Percentiles rank a stretch among this genome's conserved stretches.
phyloP scores from a whole-genome alignment of 2,797 vertebrate species.

The Sebastes flavidus region DNA sequence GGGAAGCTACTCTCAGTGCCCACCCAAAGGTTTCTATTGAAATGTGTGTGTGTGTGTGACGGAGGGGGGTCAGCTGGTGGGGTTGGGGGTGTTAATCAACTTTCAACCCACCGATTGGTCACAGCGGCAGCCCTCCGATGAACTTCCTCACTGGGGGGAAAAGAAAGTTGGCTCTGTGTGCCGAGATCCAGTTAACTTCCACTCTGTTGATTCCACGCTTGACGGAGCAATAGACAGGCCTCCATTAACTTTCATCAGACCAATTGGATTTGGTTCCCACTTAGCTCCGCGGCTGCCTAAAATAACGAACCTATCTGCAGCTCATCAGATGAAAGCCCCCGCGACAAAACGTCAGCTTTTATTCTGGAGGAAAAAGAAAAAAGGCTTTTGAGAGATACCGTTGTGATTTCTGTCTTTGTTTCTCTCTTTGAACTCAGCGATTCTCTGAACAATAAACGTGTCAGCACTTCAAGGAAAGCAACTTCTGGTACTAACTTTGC shows the following conservation, averaged over 20 bases:
- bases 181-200: constrained; percentile 37
- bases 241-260: constrained; percentile 40
- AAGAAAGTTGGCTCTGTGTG: constrained; percentile 8
- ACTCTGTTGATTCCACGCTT: constrained; percentile 20
- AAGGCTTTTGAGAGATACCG: neutral
- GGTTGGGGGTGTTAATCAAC: constrained; percentile 52
- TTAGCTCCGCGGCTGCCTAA: neutral
- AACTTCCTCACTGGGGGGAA: constrained; percentile 41
- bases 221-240: constrained; percentile 24
- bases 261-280: constrained; percentile 23
- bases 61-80: constrained; percentile 23
- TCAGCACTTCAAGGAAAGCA: constrained; percentile 7
- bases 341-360: neutral
- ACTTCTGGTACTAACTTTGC: neutral
- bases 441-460: neutral
- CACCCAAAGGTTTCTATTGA: constrained; percentile 28
- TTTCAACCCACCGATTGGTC: constrained; percentile 56
- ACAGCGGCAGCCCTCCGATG: constrained; percentile 48
- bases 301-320: neutral
- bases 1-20: neutral
- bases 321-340: neutral
- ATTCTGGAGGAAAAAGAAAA: neutral
- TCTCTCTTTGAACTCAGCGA: constrained; percentile 2
- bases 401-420: neutral
- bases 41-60: constrained; percentile 5